Percentiles rank a stretch among this genome's conserved stretches.
phyloP scores from a whole-genome alignment of 2,888 invertebrate genomes.

The Ormyrus labotus region DNA sequence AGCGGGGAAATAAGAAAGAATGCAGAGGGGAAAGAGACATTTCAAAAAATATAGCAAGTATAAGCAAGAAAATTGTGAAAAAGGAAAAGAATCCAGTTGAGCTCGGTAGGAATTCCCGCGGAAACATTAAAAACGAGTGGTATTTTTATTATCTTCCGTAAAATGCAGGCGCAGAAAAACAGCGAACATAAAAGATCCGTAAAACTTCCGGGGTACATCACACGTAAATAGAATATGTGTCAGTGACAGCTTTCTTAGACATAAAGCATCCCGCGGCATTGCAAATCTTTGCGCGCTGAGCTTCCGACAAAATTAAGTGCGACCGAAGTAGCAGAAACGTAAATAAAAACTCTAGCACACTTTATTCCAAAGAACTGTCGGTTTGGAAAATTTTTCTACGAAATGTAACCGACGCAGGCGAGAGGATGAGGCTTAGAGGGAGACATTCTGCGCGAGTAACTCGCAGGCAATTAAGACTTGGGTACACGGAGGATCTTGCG shows the following conservation, averaged over 20 bases:
- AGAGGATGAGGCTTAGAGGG: background rate
- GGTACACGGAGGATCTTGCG: background rate
- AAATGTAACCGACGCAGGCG: no score
- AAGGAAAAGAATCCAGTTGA: slow-evolving; percentile 39
- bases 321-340: no score
- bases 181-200: slow-evolving; percentile 47
- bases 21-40: background rate
- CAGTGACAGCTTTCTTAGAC: slow-evolving; percentile 37
- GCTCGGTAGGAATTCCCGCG: slow-evolving; percentile 39
- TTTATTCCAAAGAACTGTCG: no score
- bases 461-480: slow-evolving; percentile 37
- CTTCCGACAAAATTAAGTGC: no score
- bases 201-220: slow-evolving; percentile 53
- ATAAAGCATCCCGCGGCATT: no score
- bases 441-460: background rate
- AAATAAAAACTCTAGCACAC: no score
- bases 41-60: slow-evolving; percentile 3
- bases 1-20: slow-evolving; percentile 6
- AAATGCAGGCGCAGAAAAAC: slow-evolving; percentile 44
- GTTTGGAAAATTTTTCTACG: no score
- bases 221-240: slow-evolving; percentile 49
- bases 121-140: slow-evolving; percentile 53
- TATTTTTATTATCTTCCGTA: slow-evolving; percentile 54
- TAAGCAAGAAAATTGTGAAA: background rate
- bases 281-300: no score